A percentile compares a stretch with the other conserved stretches of the same genome.
Conservation (phyloP, 2,797 vertebrate species). For the Halcyon smyrnensis region DNA sequence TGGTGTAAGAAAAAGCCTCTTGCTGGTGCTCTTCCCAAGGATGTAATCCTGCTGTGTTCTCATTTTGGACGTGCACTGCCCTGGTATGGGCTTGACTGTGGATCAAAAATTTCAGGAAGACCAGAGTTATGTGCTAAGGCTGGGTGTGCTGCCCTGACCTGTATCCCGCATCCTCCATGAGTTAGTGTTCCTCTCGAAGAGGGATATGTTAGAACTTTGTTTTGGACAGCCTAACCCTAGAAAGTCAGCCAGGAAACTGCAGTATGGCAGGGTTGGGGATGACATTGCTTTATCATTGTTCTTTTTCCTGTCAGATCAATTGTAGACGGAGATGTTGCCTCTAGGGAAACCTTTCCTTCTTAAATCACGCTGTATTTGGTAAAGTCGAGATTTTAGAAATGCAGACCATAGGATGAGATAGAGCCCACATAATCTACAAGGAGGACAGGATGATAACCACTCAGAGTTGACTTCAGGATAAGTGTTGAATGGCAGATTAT, state of each 20-base stretch:
- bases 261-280: not conserved
- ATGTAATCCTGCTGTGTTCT: not conserved
- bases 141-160: not conserved
- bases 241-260: not conserved
- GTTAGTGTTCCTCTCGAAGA: not conserved
- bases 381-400: not conserved
- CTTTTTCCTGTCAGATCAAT: not conserved
- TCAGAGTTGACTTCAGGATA: not conserved
- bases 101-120: not conserved
- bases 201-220: not conserved
- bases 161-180: too few relatives aligned
- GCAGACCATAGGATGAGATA: not conserved
- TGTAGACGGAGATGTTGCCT: not conserved
- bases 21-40: not conserved
- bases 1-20: not conserved
- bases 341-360: not conserved
- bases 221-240: not conserved
- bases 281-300: accelerated
- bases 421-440: not conserved
- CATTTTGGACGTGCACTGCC: not conserved
- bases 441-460: not conserved
- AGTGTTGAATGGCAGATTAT: not conserved
- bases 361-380: not conserved
- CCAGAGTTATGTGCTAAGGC: not conserved
- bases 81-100: not conserved